A percentile compares a stretch with the other conserved stretches of the same genome.
These are phyloP conservation scores for Diorhabda elongata DNA, from an alignment of 1,140 invertebrate genomes.

Conservation along the genomic window DNA sequence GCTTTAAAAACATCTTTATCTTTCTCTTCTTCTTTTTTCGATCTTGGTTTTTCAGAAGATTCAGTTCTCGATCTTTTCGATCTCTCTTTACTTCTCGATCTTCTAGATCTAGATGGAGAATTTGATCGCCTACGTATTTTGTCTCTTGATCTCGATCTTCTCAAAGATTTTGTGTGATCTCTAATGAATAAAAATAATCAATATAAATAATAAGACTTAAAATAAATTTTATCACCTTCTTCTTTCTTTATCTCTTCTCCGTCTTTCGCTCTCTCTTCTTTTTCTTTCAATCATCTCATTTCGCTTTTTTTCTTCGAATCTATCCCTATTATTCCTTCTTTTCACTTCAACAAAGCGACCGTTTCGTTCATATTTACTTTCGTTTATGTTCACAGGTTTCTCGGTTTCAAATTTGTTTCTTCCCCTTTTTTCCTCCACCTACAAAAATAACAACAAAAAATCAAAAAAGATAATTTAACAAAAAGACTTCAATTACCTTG, in stretches of 20 bases:
- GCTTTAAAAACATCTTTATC: slow-evolving; percentile 30
- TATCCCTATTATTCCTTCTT: slow-evolving; percentile 3
- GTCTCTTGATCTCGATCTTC: slow-evolving; percentile 22
- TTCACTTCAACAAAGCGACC: slow-evolving; percentile 21
- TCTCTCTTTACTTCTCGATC: slow-evolving; percentile 25
- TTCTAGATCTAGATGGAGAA: slow-evolving; percentile 10
- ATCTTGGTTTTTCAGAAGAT: slow-evolving; percentile 23
- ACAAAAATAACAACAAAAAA: background rate
- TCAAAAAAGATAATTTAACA: background rate
- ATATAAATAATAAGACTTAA: background rate
- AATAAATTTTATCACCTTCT: background rate
- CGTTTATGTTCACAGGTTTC: slow-evolving; percentile 28
- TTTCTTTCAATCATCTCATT: background rate
- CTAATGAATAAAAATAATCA: background rate
- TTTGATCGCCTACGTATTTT: slow-evolving; percentile 19
- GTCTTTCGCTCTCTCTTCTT: slow-evolving; percentile 9
- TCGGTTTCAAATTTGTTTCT: slow-evolving; percentile 43
- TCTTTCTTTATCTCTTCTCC: background rate
- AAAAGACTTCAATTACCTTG: background rate
- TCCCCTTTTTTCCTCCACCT: slow-evolving; percentile 24
- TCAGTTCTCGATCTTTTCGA: slow-evolving; percentile 27
- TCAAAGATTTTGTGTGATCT: background rate
- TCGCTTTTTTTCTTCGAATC: background rate
- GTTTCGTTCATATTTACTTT: slow-evolving; percentile 17
- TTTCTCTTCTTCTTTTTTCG: slow-evolving; percentile 8